Evolutionary conservation across 2,797 vertebrate species (phyloP).

Genomic region (Chrosomus eos): DNA sequence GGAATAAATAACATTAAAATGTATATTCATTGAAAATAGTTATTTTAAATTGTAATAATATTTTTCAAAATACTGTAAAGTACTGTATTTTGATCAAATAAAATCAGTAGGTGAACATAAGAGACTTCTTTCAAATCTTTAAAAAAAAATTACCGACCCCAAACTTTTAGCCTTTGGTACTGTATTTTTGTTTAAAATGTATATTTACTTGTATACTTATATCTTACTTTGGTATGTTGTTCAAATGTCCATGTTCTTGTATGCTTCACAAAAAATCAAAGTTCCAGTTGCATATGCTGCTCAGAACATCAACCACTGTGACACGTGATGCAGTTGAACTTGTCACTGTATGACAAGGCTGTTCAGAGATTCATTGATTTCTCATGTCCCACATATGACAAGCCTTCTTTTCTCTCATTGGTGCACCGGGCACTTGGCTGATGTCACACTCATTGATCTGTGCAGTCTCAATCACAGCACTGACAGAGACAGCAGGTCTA

Average conservation of each 20-base stretch:
- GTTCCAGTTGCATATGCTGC: not conserved
- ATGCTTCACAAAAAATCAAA: not conserved
- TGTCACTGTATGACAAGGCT: slow-evolving; percentile 32
- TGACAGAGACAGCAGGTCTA: slow-evolving; percentile 46
- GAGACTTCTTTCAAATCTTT: not conserved
- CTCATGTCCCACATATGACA: slow-evolving; percentile 41
- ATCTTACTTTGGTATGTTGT: not conserved
- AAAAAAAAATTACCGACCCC: not conserved
- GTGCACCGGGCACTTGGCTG: slow-evolving; percentile 14
- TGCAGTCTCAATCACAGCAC: slow-evolving; percentile 51
- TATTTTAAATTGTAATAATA: not conserved
- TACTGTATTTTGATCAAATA: not conserved
- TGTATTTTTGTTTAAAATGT: not conserved
- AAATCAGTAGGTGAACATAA: not conserved
- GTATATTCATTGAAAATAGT: not conserved
- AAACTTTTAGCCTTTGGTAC: not conserved
- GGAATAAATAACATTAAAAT: no score
- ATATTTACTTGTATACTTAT: not conserved
- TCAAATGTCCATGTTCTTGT: not conserved
- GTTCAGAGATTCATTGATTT: slow-evolving; percentile 40
- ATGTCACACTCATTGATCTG: slow-evolving; percentile 51
- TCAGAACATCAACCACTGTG: not conserved
- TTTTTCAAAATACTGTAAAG: no score
- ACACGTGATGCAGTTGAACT: slow-evolving; percentile 24
- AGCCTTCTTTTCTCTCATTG: slow-evolving; percentile 33